phyloP scores from a whole-genome alignment of 2,888 invertebrate species.

The Cryptus viduatorius region DNA sequence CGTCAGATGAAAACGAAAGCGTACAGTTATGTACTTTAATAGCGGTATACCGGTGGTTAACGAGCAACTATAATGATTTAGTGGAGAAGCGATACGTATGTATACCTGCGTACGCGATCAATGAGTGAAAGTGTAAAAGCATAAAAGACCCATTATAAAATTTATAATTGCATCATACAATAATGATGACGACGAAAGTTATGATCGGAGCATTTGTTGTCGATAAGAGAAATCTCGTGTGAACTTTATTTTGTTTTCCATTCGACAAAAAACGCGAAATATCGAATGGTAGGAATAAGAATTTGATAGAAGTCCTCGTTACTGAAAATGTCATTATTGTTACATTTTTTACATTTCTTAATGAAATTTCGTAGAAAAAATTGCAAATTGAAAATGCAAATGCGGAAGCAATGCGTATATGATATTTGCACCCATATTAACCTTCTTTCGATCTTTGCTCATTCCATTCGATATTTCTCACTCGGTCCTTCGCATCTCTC shows the following conservation, averaged over 20 bases:
- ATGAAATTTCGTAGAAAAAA: background rate
- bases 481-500: background rate
- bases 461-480: background rate
- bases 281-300: background rate
- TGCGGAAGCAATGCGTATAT: too few relatives aligned
- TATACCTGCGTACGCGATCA: conserved; percentile 2
- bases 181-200: background rate
- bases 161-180: conserved; percentile 9
- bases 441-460: background rate
- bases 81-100: background rate
- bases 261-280: too few relatives aligned
- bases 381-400: background rate
- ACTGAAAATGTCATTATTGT: background rate
- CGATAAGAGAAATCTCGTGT: background rate
- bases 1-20: conserved; percentile 42
- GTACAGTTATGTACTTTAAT: conserved; percentile 8
- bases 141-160: background rate
- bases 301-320: too few relatives aligned
- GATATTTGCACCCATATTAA: too few relatives aligned
- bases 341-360: background rate
- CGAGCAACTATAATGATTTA: conserved; percentile 42
- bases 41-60: conserved; percentile 30
- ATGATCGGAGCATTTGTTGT: background rate
- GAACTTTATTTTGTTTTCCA: too few relatives aligned
- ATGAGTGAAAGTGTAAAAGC: conserved; percentile 23